Evolutionary conservation across 2,888 invertebrate genomes (phyloP).

Genomic region (Lingula anatina): DNA sequence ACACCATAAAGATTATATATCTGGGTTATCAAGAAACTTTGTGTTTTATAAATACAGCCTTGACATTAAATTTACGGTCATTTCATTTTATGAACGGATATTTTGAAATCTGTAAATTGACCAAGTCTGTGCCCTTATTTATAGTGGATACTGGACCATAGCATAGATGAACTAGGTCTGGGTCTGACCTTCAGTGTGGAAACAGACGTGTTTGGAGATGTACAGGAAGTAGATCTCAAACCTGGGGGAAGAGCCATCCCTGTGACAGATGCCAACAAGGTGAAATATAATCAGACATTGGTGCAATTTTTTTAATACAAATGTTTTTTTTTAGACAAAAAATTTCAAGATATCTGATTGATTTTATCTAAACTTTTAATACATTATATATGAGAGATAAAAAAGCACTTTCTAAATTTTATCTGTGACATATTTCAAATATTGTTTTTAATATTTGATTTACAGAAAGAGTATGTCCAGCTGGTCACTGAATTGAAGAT

Average conservation of each 20-base stretch:
- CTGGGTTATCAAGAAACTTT: too few species aligned
- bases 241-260: slow-evolving; percentile 26
- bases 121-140: too few species aligned
- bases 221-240: slow-evolving; percentile 43
- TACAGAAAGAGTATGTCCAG: slow-evolving; percentile 45
- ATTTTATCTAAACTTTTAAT: not conserved
- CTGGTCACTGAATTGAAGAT: slow-evolving; percentile 45
- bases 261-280: slow-evolving; percentile 43
- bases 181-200: slow-evolving; percentile 46
- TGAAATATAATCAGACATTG: slow-evolving; percentile 5
- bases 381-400: too few species aligned
- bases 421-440: not conserved
- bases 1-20: not conserved
- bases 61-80: too few species aligned
- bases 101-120: too few species aligned
- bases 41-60: too few species aligned
- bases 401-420: not conserved
- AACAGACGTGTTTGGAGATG: slow-evolving; percentile 47
- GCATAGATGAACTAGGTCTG: slow-evolving; percentile 40
- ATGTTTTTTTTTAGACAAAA: not conserved
- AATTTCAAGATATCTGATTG: not conserved
- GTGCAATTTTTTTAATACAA: not conserved
- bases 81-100: too few species aligned
- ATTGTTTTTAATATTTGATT: not conserved
- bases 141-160: slow-evolving; percentile 49